Evolutionary conservation across 2,797 vertebrate genomes (phyloP).

Genomic region (Tamandua tetradactyla): DNA sequence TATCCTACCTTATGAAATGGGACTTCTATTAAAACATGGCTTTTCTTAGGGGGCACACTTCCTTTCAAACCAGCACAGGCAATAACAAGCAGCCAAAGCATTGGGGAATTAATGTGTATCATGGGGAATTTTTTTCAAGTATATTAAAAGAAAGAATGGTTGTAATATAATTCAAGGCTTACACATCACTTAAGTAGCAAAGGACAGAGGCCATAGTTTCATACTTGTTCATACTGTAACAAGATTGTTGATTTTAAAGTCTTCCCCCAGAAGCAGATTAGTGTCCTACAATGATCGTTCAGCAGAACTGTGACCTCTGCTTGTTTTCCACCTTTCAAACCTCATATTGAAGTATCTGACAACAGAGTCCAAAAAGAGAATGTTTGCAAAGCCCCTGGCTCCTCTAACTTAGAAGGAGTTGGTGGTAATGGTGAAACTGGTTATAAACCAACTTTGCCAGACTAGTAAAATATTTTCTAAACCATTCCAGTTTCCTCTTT

Average conservation of each 20-base stretch:
- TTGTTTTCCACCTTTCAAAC: background rate
- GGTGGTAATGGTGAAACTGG: accelerated
- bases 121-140: background rate
- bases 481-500: background rate
- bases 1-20: no score
- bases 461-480: background rate
- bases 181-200: background rate
- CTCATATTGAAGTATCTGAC: background rate
- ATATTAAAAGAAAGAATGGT: no score
- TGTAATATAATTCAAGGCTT: background rate
- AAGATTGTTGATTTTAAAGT: no score
- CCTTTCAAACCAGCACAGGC: no score
- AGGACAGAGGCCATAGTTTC: background rate
- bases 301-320: background rate
- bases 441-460: background rate
- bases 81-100: background rate
- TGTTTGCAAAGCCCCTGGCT: background rate
- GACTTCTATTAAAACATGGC: no score
- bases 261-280: no score
- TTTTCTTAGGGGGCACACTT: no score
- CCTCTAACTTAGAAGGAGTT: background rate
- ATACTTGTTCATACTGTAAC: no score
- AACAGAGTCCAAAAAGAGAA: background rate
- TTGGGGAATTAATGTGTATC: background rate
- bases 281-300: background rate